These are phyloP conservation scores for Tipula lateralis DNA, from an alignment of 2,888 invertebrate species.

Conservation along the genomic window DNA sequence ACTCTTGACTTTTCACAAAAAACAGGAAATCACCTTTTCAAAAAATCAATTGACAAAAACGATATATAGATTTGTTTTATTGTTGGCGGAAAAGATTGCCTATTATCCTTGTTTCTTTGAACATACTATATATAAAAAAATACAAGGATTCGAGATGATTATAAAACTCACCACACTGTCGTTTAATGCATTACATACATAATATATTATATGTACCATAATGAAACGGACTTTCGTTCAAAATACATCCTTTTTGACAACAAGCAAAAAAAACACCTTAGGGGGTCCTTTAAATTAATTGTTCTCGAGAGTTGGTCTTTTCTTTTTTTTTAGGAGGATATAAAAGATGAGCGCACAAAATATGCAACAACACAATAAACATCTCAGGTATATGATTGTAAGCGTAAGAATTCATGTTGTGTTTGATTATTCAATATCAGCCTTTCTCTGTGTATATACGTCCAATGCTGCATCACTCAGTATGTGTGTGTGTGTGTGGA, in stretches of 20 bases:
- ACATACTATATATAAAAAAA: background rate
- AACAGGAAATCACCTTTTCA: constrained; percentile 5
- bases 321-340: background rate
- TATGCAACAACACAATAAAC: background rate
- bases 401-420: background rate
- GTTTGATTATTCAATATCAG: background rate
- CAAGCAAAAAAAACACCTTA: constrained; percentile 2
- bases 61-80: background rate
- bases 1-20: constrained; percentile 6
- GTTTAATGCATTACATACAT: background rate
- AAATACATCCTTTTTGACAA: background rate
- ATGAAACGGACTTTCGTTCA: background rate
- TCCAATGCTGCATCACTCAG: background rate
- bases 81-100: background rate
- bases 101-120: constrained; percentile 9
- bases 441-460: background rate
- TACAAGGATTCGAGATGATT: background rate
- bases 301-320: constrained; percentile 7
- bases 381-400: background rate
- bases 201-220: background rate
- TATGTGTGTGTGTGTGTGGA: no score
- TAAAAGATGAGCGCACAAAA: background rate
- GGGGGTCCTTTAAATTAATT: constrained; percentile 11
- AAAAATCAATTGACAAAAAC: background rate
- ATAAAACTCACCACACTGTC: background rate